Percentiles rank a stretch among this genome's conserved stretches.
These are phyloP conservation scores for Uloborus diversus DNA, from an alignment of 1,140 invertebrate species.

Conservation along the genomic window DNA sequence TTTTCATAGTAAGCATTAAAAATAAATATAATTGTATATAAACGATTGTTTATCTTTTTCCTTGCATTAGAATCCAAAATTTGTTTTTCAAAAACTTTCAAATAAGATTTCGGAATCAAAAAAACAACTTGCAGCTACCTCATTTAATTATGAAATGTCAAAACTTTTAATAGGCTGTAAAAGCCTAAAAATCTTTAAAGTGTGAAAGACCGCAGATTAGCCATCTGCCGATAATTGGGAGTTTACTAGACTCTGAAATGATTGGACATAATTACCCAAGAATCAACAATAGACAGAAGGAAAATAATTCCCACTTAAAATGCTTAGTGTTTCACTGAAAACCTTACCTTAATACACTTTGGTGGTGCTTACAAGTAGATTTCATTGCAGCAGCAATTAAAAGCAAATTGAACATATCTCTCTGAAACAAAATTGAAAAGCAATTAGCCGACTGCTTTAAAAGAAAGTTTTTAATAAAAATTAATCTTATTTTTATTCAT, in stretches of 20 bases:
- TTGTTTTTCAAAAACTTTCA: too few species aligned
- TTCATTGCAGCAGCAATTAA: conserved; percentile 66
- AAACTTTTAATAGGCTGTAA: background rate
- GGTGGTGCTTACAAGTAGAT: conserved; percentile 61
- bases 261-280: background rate
- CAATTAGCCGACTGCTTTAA: too few species aligned
- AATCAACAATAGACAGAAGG: background rate
- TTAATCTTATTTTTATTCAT: too few species aligned
- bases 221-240: background rate
- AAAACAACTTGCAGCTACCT: background rate
- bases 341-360: conserved; percentile 53
- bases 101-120: too few species aligned
- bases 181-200: background rate
- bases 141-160: background rate
- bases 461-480: too few species aligned
- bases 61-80: background rate
- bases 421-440: conserved; percentile 57
- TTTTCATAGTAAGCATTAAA: background rate
- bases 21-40: background rate
- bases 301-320: background rate
- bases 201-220: background rate
- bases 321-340: background rate
- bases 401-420: conserved; percentile 67
- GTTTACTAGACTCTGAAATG: background rate
- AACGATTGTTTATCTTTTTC: background rate